Percentiles rank a stretch among this genome's conserved stretches.
phyloP scores from a whole-genome alignment of 2,797 vertebrate genomes.

The Etheostoma nigrum region DNA sequence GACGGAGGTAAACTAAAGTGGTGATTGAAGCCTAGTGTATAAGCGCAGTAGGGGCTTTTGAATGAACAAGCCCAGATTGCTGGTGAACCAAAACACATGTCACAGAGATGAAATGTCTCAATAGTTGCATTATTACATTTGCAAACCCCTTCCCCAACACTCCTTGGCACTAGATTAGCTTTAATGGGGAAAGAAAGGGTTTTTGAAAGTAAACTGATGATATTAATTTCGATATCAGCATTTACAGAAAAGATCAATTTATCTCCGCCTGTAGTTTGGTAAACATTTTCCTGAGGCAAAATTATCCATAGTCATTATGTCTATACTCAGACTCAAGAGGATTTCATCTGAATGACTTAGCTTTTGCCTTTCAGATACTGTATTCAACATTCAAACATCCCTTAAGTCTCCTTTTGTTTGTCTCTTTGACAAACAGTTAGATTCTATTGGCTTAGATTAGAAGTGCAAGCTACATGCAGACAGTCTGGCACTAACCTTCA shows the following conservation, averaged over 20 bases:
- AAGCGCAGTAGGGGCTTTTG: conserved; percentile 49
- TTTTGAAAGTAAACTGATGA: conserved; percentile 43
- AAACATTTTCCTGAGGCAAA: conserved; percentile 39
- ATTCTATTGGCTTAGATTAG: conserved; percentile 57
- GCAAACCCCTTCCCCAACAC: conserved; percentile 5
- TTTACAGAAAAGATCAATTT: conserved; percentile 30
- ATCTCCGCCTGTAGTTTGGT: conserved; percentile 11
- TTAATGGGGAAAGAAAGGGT: not conserved
- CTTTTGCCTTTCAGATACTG: conserved; percentile 37
- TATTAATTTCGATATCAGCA: conserved; percentile 40
- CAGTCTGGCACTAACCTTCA: conserved; percentile 23
- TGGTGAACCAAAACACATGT: conserved; percentile 68
- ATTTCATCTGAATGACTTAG: conserved; percentile 48
- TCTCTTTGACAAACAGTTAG: conserved; percentile 54
- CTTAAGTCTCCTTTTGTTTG: conserved; percentile 26
- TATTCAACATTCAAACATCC: conserved; percentile 46
- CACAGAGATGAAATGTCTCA: conserved; percentile 73
- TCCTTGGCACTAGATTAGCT: conserved; percentile 15
- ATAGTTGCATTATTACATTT: conserved; percentile 58
- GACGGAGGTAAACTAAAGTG: conserved; percentile 69
- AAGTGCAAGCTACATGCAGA: conserved; percentile 29
- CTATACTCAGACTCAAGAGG: conserved; percentile 36
- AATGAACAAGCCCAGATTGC: conserved; percentile 38
- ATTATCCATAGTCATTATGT: conserved; percentile 36
- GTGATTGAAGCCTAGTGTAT: conserved; percentile 56